Evolutionary conservation across 2,888 invertebrate genomes (phyloP), one percentile per base, ranked within the genome.

Genomic region (Mechanitis messenoides): DNA sequence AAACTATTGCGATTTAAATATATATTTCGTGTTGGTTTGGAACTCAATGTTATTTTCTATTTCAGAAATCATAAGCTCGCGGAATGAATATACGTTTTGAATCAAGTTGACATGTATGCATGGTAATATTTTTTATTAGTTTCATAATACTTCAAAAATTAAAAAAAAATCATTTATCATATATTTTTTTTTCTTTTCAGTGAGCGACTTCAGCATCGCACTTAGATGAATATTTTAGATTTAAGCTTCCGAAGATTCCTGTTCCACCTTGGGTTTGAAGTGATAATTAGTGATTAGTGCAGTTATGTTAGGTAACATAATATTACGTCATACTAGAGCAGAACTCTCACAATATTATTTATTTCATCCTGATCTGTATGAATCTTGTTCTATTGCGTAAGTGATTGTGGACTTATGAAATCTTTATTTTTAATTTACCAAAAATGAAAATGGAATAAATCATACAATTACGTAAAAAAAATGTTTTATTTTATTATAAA

Each of bases 351-450:
- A 77, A 78, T 84, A 80, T 84, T 88, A 89, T 89, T 90, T 89
- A 89, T 90, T 90, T 87, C 85, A 86, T 85, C 77, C 84, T 83
- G 86, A 87, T 87, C 87, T 89, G 89, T 90, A 87, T 84, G 85
- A 85, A 87, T 88, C 84, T 85, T 87, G 83, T 83, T 84, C 70
- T 83, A 82, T 74, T 75, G 81, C 84, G 80, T 88, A 87, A 86
- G 87, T 87, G 85, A 87, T 79, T 86, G 87, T 87, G 87, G 84
- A 87, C 81, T 85, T 84, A 80, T 85, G 79, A 85, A 84, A 83
- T 80, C 77, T 83, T 85, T 85, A 85, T 85, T 86, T 87, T 85
- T 87, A 85, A 85, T 86, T 87, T 87, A 87, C 89, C 89, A 89
- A 90, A 90, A 89, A 88, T 85, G 82, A 85, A 84, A 84, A 81